These are phyloP conservation scores for Hydractinia symbiolongicarpus DNA, from an alignment of 30 jellyfish, hydroid and myxozoan species.

Conservation along the genomic window DNA sequence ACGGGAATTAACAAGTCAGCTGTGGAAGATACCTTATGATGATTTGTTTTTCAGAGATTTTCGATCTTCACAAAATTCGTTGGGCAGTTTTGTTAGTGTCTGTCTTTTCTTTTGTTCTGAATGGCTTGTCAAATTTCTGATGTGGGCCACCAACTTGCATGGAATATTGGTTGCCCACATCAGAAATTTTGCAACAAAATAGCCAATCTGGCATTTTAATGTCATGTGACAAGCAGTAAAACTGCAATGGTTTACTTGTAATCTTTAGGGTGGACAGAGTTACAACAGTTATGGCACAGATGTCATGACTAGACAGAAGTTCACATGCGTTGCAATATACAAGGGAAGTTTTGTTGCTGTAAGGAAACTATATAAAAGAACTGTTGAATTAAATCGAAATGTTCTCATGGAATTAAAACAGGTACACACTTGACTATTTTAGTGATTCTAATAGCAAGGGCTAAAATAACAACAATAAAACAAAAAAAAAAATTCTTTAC, in stretches of 20 bases:
- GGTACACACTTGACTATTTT: conserved; percentile 23
- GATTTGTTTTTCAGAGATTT: conserved; percentile 37
- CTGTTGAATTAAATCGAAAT: conserved; percentile 62
- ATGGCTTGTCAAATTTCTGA: too few species aligned
- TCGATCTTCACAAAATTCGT: conserved; percentile 8
- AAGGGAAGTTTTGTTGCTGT: conserved; percentile 88
- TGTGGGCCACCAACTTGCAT: too few species aligned
- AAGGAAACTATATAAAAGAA: conserved; percentile 47
- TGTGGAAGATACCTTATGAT: conserved; percentile 69
- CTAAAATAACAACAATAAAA: too few species aligned
- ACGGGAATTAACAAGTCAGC: conserved; percentile 77
- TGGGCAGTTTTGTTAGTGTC: neutral
- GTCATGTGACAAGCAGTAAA: too few species aligned
- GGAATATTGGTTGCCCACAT: too few species aligned
- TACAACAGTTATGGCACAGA: conserved; percentile 54
- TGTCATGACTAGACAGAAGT: conserved; percentile 56
- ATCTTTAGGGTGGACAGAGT: conserved; percentile 38
- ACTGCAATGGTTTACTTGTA: too few species aligned
- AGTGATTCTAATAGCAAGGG: too few species aligned
- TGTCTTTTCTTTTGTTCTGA: too few species aligned
- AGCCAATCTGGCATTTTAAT: too few species aligned
- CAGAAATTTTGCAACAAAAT: too few species aligned
- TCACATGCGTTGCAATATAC: conserved; percentile 70
- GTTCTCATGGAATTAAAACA: conserved; percentile 79
- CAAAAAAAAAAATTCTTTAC: too few species aligned